Percentiles rank a stretch among this genome's conserved stretches.
phyloP scores from a whole-genome alignment of 2,113 vertebrate species.

The Myrmecophaga tridactyla region DNA sequence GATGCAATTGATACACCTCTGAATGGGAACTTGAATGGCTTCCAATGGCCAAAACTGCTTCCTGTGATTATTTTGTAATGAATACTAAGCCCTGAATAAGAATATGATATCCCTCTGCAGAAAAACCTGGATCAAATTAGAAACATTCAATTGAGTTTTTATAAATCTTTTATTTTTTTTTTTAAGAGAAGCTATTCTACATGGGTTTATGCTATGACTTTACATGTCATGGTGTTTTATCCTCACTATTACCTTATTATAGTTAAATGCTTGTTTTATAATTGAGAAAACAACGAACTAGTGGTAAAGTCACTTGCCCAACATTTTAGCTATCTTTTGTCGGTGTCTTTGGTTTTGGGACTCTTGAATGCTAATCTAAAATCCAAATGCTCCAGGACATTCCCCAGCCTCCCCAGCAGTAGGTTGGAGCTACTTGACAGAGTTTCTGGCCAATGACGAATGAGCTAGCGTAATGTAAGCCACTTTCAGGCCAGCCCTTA shows the following conservation, averaged over 20 bases:
- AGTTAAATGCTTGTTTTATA: not conserved
- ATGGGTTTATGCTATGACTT: not conserved
- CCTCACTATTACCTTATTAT: not conserved
- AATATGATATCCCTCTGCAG: not conserved
- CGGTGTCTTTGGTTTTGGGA: not conserved
- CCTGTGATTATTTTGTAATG: not conserved
- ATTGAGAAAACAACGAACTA: not conserved
- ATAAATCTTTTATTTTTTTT: conserved; percentile 13
- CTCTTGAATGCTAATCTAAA: not conserved
- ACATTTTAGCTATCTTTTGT: not conserved
- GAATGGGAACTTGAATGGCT: not conserved
- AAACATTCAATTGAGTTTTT: not conserved
- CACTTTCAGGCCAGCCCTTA: not conserved
- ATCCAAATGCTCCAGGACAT: not conserved
- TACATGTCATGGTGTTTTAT: not conserved
- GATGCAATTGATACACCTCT: not conserved
- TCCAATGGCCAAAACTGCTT: not conserved
- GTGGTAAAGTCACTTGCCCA: not conserved
- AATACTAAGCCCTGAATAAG: not conserved
- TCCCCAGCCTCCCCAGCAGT: not conserved
- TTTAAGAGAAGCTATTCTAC: not conserved
- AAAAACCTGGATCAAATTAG: not conserved
- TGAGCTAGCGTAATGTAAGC: not conserved
- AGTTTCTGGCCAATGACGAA: not conserved
- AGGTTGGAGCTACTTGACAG: not conserved